These are phyloP conservation scores for Nipponia nippon DNA, from an alignment of 2,113 vertebrate species.

Conservation along the genomic window DNA sequence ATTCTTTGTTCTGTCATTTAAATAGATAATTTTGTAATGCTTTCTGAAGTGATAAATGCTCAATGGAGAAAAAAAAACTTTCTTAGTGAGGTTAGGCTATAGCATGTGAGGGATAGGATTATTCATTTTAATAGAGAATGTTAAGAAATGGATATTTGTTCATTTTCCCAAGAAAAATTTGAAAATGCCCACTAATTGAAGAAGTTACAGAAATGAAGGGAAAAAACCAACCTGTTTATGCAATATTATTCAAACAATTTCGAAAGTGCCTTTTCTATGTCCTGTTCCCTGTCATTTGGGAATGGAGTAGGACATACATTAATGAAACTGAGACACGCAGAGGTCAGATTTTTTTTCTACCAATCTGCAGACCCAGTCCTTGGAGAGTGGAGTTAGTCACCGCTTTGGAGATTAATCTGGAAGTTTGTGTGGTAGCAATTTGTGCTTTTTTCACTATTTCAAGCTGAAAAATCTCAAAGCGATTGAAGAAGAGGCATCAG, in stretches of 20 bases:
- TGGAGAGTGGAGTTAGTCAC: not conserved
- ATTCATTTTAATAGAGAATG: not conserved
- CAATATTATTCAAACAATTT: not conserved
- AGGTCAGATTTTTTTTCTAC: not conserved
- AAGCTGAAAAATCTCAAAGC: not conserved
- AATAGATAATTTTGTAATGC: not conserved
- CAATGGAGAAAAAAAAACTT: not conserved
- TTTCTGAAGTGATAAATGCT: not conserved
- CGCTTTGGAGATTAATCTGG: not conserved
- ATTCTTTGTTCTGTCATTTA: not conserved
- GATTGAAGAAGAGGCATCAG: not conserved
- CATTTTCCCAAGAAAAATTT: not conserved
- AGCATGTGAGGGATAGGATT: not conserved
- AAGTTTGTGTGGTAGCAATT: not conserved
- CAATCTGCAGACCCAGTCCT: not conserved
- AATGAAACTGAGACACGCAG: not conserved
- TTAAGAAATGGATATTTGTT: not conserved
- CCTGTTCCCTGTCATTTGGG: not conserved
- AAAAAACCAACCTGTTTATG: fast-evolving
- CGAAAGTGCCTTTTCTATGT: not conserved
- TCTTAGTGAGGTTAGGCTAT: not conserved
- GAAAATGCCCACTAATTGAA: not conserved
- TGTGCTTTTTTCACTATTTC: not conserved
- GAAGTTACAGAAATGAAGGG: not conserved
- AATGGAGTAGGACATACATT: not conserved